phyloP scores from a whole-genome alignment of 2,888 invertebrate species.

The Osedax frankpressi region DNA sequence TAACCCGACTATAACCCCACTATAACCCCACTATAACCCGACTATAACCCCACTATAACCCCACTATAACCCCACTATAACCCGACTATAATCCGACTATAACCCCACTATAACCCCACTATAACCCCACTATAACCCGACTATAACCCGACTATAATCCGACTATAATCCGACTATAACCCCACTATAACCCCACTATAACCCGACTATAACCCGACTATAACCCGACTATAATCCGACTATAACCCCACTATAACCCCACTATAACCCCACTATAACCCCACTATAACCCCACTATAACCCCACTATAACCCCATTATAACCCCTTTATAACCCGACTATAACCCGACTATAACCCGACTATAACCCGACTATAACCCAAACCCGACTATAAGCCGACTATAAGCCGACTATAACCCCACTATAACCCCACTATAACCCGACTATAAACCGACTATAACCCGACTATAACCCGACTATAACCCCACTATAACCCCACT shows the following conservation, averaged over 20 bases:
- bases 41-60: not conserved
- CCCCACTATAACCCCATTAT: not conserved
- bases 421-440: constrained; percentile 53
- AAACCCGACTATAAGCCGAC: no score
- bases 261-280: constrained; percentile 53
- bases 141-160: constrained; percentile 81
- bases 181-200: not conserved
- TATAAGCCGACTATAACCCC: not conserved
- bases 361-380: not conserved
- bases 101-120: not conserved
- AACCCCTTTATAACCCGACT: constrained; percentile 57
- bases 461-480: no score
- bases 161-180: no score
- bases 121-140: constrained; percentile 56
- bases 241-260: not conserved
- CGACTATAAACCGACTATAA: constrained; percentile 77
- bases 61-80: constrained; percentile 53
- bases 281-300: constrained; percentile 77
- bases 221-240: no score
- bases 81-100: constrained; percentile 72
- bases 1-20: constrained; percentile 74
- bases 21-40: no score
- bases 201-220: constrained; percentile 59
- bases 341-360: constrained; percentile 87
- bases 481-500: not conserved